A percentile compares a stretch with the other conserved stretches of the same genome.
Evolutionary conservation across 2,797 vertebrate genomes (phyloP).

Genomic region (Sebastes nivosus): DNA sequence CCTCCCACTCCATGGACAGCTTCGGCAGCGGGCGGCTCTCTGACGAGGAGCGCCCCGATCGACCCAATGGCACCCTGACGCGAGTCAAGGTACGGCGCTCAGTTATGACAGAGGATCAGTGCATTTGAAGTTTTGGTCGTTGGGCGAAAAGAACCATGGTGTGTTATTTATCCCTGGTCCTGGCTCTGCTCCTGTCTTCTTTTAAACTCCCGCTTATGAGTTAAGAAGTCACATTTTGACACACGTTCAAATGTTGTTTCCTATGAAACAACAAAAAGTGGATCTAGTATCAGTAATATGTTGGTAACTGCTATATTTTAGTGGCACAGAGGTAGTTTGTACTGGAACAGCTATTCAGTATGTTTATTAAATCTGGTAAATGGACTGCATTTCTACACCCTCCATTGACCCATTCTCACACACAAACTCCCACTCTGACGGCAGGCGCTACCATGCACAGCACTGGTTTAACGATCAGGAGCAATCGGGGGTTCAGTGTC

Average conservation of each 20-base stretch:
- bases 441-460: neutral
- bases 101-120: neutral
- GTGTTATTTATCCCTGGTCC: neutral
- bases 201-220: neutral
- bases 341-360: neutral
- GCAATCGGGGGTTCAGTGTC: too few species aligned
- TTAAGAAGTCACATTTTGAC: neutral
- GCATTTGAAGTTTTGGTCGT: neutral
- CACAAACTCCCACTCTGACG: neutral
- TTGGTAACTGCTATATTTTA: neutral
- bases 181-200: neutral
- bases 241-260: neutral
- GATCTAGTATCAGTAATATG: neutral
- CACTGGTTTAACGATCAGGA: neutral
- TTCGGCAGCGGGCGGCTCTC: slow-evolving; percentile 88
- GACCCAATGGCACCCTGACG: slow-evolving; percentile 86
- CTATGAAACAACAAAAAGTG: neutral
- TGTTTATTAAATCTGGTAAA: neutral
- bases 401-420: neutral
- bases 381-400: neutral
- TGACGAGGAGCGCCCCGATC: slow-evolving; percentile 86
- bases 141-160: neutral
- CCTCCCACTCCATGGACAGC: slow-evolving; percentile 94
- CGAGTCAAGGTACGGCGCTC: slow-evolving; percentile 76
- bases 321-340: neutral